Evolutionary conservation across 1,140 invertebrate genomes (phyloP), one percentile per base, ranked within the genome.

Genomic region (Apolygus lucorum): DNA sequence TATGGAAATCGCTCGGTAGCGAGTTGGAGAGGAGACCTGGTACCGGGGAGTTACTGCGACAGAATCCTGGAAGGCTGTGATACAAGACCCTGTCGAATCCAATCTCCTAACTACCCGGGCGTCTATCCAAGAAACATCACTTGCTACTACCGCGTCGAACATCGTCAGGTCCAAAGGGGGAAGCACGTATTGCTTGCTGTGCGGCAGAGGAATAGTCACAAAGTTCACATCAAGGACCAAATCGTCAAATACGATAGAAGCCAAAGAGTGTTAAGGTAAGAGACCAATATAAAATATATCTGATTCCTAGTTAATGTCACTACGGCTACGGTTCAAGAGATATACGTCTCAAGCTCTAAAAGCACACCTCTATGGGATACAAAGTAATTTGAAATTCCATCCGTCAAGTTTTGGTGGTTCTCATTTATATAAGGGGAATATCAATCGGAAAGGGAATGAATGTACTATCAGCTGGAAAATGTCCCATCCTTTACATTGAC

Each of bases 91-190:
- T 90, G 88, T 77, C 83, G 88, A 28, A 86, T 92, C 34, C 90
- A 92, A 79, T 90, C 89, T 21, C 90, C 91, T 1, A 92, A 92
- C 81, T 92, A 90, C 79, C 91, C 90, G 13, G 91, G 91, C 22
- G 86, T 92, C 65, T 92, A 92, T 79, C 90, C 90, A 1, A 81
- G 91, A 71, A 92, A 92, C 78, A 85, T 91, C 63, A 91, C 89
- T 68, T 93, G 91, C 79, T 87, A 88, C 76, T 93, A 91, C 80
- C 82, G 85, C 70, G 83, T 90, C 49, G 86, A 87, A 75, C 87
- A 89, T 75, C 84, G 83, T 70, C 82, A 85, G 76, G 83, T 86
- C 71, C 89, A 89, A 0, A 79, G 83, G 14, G 88, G 88, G 64
- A 87, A 89, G 76, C 86, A 89, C 71, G 88, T 88, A 24, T 78